Base-by-base conservation (phyloP, 2,888 invertebrate genomes). In the Anaspis maculata region DNA sequence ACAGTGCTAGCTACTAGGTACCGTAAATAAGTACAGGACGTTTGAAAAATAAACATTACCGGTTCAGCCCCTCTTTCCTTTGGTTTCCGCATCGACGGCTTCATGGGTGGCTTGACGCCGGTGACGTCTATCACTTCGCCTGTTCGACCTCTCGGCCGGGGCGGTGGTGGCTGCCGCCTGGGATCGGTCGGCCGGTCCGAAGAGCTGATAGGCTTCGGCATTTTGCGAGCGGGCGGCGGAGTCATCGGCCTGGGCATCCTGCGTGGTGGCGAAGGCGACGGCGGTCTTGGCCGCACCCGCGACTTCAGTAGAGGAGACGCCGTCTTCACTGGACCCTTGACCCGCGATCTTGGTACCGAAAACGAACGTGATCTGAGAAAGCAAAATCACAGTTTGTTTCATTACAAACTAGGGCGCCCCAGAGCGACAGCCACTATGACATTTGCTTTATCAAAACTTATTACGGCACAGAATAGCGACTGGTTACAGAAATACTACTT, bases 351-450 rank as follows among this genome's bases (percentile, higher is more conserved):
- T 12, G 77, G 72, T 1, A 74, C 67, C 5, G 82, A 74, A 10
- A 70, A 62, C 1, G 80, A 76, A 25, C 76, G 70, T 2, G 70
- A 72, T 47, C 74, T 71, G n/a, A n/a, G n/a, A 51, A 19, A 45
- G 45, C 9, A 24, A 24, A 24, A 29, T 14, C 13, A 15, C 6
- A 7, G 3, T 25, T 31, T 31, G 7, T 23, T 9, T 11, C 13
- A 3, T 3, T 9, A 27, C 10, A 27, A 11, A 11, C 13, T 3
- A 9, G n/a, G n/a, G n/a, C n/a, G n/a, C n/a, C n/a, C n/a, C n/a
- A n/a, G n/a, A n/a, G n/a, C n/a, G n/a, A n/a, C n/a, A n/a, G n/a
- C n/a, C n/a, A n/a, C n/a, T n/a, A n/a, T n/a, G n/a, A n/a, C n/a
- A n/a, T n/a, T n/a, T n/a, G n/a, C n/a, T n/a, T n/a, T n/a, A n/a